Evolutionary conservation across 2,113 vertebrate genomes (phyloP), one percentile per base, ranked within the genome.

Genomic region (Sinocyclocheilus grahami): DNA sequence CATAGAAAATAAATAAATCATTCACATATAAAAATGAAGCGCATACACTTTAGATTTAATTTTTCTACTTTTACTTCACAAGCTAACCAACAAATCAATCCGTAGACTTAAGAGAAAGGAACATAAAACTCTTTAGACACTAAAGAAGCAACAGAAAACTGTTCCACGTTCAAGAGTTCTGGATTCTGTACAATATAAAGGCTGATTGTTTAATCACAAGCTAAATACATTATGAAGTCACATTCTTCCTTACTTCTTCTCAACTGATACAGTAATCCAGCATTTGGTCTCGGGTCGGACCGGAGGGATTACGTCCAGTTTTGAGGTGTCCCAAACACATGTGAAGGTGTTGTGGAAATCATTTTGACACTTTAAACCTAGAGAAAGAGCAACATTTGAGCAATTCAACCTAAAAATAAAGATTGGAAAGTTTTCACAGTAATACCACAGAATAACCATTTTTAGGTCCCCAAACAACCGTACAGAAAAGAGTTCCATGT

Each of bases 301-400:
- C 20, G 78, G 18, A 13, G 5, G 30, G 10, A 6, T 55, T 7
- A 67, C 18, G 69, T 22, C 2, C 33, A 79, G 33, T 4, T 14
- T 24, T 46, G 63, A 63, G 27, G 65, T 85, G 74, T 86, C 55
- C 88, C 86, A 87, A 3, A 55, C 12, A 74, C 88, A 89, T 39
- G 53, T 83, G 39, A 87, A 18, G 18, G 39, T 86, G 65, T 67
- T 80, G n/a, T 60, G 0, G 48, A 13, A 75, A 33, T 89, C 80
- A 58, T 77, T 87, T 20, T 63, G 3, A 62, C 88, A 89, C 14
- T 1, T 18, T 16, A 89, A 53, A 78, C 75, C 86, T 87, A 46
- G 0, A 22, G 18, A 42, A 72, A 72, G 33, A 72, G 14, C 65
- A 33, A 33, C 13, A 16, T 33, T 14, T 37, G 13, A 71, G 30